These are phyloP conservation scores for Eristalis pertinax DNA, from an alignment of 2,888 invertebrate species.

Conservation along the genomic window DNA sequence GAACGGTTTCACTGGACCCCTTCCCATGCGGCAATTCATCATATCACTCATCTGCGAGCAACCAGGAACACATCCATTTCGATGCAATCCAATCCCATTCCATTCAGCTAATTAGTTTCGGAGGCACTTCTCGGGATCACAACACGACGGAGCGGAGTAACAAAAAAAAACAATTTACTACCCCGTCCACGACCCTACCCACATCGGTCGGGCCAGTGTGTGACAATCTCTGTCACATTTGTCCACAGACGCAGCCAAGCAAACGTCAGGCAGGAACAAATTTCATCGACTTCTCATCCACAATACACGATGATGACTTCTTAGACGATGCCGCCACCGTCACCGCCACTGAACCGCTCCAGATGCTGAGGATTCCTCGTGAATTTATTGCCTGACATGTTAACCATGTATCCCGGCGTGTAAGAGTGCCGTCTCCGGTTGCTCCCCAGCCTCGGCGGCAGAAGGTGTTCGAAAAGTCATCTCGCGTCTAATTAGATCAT, in stretches of 20 bases:
- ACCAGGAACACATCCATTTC: background rate
- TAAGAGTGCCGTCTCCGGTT: constrained; percentile 25
- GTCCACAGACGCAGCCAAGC: constrained; percentile 37
- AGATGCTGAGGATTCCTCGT: constrained; percentile 54
- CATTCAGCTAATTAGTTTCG: constrained; percentile 59
- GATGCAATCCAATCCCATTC: constrained; percentile 43
- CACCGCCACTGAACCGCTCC: constrained; percentile 16
- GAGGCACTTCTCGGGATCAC: constrained; percentile 56
- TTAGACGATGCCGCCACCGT: constrained; percentile 50
- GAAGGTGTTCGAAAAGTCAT: constrained; percentile 70
- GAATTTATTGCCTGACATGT: constrained; percentile 70
- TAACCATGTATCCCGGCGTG: constrained; percentile 57
- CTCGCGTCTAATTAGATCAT: constrained; percentile 71
- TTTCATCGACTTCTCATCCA: constrained; percentile 64
- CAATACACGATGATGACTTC: constrained; percentile 52
- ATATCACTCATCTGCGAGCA: background rate
- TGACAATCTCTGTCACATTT: constrained; percentile 53
- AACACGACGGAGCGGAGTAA: constrained; percentile 51
- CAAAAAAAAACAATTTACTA: constrained; percentile 50
- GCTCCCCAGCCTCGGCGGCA: constrained; percentile 7
- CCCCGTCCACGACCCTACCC: constrained; percentile 28
- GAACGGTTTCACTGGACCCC: no score
- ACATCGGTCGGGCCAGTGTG: constrained; percentile 2
- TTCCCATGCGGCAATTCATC: constrained; percentile 4
- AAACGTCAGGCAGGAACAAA: constrained; percentile 53